A percentile compares a stretch with the other conserved stretches of the same genome.
Evolutionary conservation across 2,797 vertebrate species (phyloP).

Genomic region (Chelon labrosus): DNA sequence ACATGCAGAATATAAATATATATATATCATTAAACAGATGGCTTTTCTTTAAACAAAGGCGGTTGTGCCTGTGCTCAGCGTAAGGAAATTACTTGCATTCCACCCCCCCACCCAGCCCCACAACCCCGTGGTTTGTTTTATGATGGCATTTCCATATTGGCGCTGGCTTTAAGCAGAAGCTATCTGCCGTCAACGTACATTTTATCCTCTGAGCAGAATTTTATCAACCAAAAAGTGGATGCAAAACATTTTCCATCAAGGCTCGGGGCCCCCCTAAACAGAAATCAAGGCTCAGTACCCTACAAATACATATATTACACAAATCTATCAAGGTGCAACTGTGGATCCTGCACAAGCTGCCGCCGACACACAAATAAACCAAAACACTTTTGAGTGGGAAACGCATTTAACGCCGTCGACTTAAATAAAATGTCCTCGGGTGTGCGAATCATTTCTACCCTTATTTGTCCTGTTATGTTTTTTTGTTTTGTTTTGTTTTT

Average conservation of each 20-base stretch:
- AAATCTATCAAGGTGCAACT: constrained; percentile 22
- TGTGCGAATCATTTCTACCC: neutral
- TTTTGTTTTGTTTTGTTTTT: neutral
- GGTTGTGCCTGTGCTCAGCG: constrained; percentile 31
- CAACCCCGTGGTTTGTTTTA: constrained; percentile 35
- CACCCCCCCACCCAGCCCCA: neutral
- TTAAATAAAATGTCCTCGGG: constrained; percentile 26
- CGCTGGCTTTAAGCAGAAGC: constrained; percentile 12
- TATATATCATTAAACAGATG: constrained; percentile 70
- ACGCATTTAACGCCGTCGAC: constrained; percentile 5
- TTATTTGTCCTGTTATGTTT: constrained; percentile 1
- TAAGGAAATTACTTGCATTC: constrained; percentile 29
- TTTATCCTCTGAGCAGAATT: constrained; percentile 21
- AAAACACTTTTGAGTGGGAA: constrained; percentile 2
- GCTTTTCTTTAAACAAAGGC: constrained; percentile 69
- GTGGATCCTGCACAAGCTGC: constrained; percentile 17
- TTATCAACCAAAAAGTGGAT: constrained; percentile 8
- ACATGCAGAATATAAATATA: constrained; percentile 44
- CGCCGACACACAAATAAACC: constrained; percentile 28
- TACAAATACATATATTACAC: neutral
- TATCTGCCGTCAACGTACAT: neutral
- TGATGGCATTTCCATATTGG: constrained; percentile 41
- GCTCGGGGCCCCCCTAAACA: neutral
- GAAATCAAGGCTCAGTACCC: constrained; percentile 34
- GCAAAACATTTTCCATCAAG: neutral